phyloP scores from a whole-genome alignment of 2,113 vertebrate genomes.

The Malurus alboscapulatus region DNA sequence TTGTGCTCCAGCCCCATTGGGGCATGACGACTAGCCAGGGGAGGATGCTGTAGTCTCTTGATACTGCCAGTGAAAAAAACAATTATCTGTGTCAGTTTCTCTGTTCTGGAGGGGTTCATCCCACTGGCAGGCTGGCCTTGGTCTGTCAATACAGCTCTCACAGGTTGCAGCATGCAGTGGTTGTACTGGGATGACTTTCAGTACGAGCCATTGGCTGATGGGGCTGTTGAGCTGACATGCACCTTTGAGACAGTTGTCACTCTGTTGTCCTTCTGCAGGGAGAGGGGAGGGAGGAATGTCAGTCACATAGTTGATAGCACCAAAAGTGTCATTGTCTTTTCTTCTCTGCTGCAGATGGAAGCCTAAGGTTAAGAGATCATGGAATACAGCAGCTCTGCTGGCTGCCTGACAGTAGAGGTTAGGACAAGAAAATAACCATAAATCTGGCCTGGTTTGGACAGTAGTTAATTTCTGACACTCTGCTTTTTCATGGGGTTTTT shows the following conservation, averaged over 20 bases:
- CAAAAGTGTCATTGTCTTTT: background rate
- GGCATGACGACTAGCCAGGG: background rate
- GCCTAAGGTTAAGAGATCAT: background rate
- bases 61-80: background rate
- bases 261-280: background rate
- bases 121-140: background rate
- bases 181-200: background rate
- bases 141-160: background rate
- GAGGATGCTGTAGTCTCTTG: background rate
- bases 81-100: background rate
- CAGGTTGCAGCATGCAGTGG: background rate
- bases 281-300: background rate
- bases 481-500: background rate
- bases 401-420: background rate
- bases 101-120: background rate
- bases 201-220: fast-evolving
- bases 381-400: background rate
- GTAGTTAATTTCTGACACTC: background rate
- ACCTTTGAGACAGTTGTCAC: background rate
- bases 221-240: background rate
- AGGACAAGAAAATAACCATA: background rate
- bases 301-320: background rate
- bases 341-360: background rate
- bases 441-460: background rate
- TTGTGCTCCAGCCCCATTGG: background rate